Evolutionary conservation across 64 coral and sea anemone genomes (phyloP), one percentile per base, ranked within the genome.

Genomic region (Platygyra sinensis): DNA sequence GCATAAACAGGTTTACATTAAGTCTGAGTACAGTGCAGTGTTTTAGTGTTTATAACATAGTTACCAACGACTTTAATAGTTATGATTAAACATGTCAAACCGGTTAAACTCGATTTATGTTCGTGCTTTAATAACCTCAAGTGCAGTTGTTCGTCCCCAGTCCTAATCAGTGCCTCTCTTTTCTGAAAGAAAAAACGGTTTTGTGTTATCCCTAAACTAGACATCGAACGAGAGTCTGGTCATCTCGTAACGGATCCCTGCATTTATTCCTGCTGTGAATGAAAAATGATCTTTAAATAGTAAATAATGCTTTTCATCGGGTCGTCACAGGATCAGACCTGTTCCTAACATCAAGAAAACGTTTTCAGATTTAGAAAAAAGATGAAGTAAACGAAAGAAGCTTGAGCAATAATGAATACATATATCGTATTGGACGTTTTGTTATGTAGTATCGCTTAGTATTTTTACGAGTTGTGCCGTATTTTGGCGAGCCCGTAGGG

Each of bases 71-170:
- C 1, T 84, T 84, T 71, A 46, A 46, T 27, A 67, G 27, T 29
- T 61, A 78, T 52, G 27, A 80, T 49, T 24, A 67, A 83, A 84
- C 80, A 46, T 6, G 33, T n/a, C n/a, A n/a, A n/a, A n/a, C n/a
- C n/a, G n/a, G n/a, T 85, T 85, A 50, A n/a, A 85, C 33, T 65
- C 62, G 81, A 52, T 85, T 85, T 85, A 71, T 25, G 33, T 69
- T 85, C 72, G 81, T 85, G 81, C 81, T 49, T 85, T 85, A 85
- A n/a, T n/a, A n/a, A 85, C 81, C 81, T 85, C 81, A 27, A 69
- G 81, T 85, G 81, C 81, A 85, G 81, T 85, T 85, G 63, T 85
- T 85, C 32, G 81, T 85, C 81, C 81, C 62, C 81, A 71, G 81
- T 85, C 81, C 63, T 71, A 85, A 32, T 62, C 59, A 42, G 80